Evolutionary conservation across 2,113 vertebrate species (phyloP).

Genomic region (Strix aluco): DNA sequence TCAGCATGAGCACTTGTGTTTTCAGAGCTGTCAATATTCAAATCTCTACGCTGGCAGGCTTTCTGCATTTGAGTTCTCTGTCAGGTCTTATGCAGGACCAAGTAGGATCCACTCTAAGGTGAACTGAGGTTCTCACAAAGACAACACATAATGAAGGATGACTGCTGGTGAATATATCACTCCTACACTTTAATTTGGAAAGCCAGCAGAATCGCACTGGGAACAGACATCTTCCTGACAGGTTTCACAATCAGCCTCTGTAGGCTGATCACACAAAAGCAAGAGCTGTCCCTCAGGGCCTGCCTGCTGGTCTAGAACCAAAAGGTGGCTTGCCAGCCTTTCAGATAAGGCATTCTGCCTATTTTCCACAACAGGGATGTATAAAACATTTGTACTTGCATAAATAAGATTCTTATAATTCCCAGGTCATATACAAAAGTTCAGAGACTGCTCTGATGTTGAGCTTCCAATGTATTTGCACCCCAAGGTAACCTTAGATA

Average conservation of each 20-base stretch:
- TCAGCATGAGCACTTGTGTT: neutral
- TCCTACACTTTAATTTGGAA: conserved; percentile 40
- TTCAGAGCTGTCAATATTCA: conserved; percentile 24
- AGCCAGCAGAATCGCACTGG: neutral
- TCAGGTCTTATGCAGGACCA: neutral
- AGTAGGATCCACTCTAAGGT: conserved; percentile 22
- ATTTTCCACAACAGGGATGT: neutral
- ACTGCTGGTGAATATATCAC: conserved; percentile 33
- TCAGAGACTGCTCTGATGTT: neutral
- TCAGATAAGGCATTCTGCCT: neutral
- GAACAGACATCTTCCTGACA: conserved; percentile 32
- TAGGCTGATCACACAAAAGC: conserved; percentile 24
- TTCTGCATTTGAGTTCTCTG: conserved; percentile 4
- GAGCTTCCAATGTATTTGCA: neutral
- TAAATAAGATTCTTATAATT: neutral
- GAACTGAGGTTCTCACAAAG: conserved; percentile 31
- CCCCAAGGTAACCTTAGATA: neutral
- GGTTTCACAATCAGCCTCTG: conserved; percentile 24
- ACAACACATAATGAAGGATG: conserved; percentile 35
- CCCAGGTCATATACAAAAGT: neutral
- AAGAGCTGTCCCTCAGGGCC: neutral
- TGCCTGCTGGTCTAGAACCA: conserved; percentile 32
- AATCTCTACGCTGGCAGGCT: neutral
- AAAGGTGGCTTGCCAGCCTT: conserved; percentile 6
- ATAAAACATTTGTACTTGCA: neutral